These are phyloP conservation scores for Lydus trimaculatus DNA, from an alignment of 2,888 invertebrate species.

Conservation along the genomic window DNA sequence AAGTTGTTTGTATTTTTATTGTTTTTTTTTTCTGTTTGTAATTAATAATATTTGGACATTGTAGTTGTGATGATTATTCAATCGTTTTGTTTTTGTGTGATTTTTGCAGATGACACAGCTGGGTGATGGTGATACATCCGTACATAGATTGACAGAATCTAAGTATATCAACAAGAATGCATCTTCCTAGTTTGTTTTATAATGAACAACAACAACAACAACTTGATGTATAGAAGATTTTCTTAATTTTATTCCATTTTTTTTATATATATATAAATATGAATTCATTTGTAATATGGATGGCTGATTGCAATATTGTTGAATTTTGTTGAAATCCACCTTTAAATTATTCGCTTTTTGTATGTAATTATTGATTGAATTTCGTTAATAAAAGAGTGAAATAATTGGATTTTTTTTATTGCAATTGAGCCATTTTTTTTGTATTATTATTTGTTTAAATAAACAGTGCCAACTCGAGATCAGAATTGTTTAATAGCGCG, in stretches of 20 bases:
- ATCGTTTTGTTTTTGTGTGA: constrained; percentile 59
- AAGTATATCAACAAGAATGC: constrained; percentile 61
- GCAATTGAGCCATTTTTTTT: constrained; percentile 24
- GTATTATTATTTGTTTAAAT: constrained; percentile 12
- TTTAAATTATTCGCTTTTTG: constrained; percentile 23
- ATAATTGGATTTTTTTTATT: constrained; percentile 14
- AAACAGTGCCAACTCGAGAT: neutral
- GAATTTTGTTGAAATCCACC: constrained; percentile 21
- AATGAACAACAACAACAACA: neutral
- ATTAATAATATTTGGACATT: no score
- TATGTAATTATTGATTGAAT: constrained; percentile 11
- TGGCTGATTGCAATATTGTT: constrained; percentile 32
- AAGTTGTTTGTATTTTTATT: constrained; percentile 13
- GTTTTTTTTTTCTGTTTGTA: constrained; percentile 20
- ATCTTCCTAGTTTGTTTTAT: constrained; percentile 43
- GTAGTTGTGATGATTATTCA: constrained; percentile 38
- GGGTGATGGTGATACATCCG: constrained; percentile 57
- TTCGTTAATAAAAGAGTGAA: neutral
- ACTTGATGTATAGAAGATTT: constrained; percentile 11
- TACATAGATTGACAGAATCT: constrained; percentile 61
- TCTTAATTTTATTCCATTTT: constrained; percentile 16
- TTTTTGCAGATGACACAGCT: constrained; percentile 59
- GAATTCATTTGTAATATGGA: constrained; percentile 18
- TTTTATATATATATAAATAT: constrained; percentile 21
- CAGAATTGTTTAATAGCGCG: no score